Evolutionary conservation across 2,888 invertebrate species (phyloP).

Genomic region (Serripes groenlandicus): DNA sequence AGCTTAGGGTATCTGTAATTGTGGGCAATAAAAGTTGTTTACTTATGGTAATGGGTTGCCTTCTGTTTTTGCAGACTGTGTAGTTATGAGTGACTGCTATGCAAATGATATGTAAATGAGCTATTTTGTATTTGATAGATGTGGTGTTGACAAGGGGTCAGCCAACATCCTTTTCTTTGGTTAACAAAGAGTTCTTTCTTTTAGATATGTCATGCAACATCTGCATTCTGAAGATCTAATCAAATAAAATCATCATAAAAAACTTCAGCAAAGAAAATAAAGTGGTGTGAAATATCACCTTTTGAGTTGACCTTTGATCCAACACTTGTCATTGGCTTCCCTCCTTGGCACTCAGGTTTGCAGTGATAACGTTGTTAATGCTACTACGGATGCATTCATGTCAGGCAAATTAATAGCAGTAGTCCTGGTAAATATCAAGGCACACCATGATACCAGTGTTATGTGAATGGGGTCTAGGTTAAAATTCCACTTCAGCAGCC

Average conservation of each 20-base stretch:
- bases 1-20: too few relatives aligned
- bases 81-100: conserved; percentile 17
- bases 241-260: conserved; percentile 1
- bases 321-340: too few relatives aligned
- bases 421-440: too few relatives aligned
- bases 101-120: conserved; percentile 25
- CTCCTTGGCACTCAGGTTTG: too few relatives aligned
- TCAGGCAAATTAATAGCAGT: too few relatives aligned
- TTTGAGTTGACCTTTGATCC: neutral
- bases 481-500: too few relatives aligned
- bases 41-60: conserved; percentile 22
- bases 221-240: neutral
- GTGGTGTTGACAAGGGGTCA: conserved; percentile 19
- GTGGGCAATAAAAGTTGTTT: conserved; percentile 16
- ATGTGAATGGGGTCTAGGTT: too few relatives aligned
- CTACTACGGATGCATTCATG: too few relatives aligned
- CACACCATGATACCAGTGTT: too few relatives aligned
- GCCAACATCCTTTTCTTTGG: neutral
- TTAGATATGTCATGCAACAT: conserved; percentile 2
- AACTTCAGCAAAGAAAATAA: neutral
- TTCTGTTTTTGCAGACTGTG: conserved; percentile 15
- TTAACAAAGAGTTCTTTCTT: neutral
- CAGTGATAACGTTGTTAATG: too few relatives aligned
- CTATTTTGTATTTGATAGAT: conserved; percentile 18
- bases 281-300: neutral